phyloP scores from a whole-genome alignment of 2,888 invertebrate genomes.

The Biston betularia region DNA sequence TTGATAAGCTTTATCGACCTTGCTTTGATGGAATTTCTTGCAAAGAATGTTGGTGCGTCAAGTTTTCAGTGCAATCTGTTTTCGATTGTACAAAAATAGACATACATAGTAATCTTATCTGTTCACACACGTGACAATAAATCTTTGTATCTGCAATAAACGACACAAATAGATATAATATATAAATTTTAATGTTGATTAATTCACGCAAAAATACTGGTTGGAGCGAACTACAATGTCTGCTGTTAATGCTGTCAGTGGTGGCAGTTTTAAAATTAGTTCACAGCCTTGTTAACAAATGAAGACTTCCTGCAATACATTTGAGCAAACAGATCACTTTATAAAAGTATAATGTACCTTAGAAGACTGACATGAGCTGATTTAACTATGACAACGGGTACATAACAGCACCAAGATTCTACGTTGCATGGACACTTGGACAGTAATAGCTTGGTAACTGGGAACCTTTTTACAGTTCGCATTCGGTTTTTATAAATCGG shows the following conservation, averaged over 20 bases:
- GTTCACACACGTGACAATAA: constrained; percentile 14
- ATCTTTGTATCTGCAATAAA: constrained; percentile 18
- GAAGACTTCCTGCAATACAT: constrained; percentile 25
- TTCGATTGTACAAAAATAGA: constrained; percentile 28
- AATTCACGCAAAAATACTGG: background rate
- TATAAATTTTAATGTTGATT: background rate
- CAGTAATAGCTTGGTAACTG: too few relatives aligned
- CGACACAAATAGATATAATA: constrained; percentile 2
- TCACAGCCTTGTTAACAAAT: constrained; percentile 26
- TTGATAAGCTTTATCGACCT: constrained; percentile 13
- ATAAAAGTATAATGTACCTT: background rate
- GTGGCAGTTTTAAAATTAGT: constrained; percentile 21
- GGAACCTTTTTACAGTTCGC: too few relatives aligned
- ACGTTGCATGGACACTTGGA: too few relatives aligned
- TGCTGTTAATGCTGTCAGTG: constrained; percentile 6
- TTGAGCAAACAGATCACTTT: constrained; percentile 1
- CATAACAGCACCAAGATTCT: background rate
- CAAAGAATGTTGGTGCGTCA: constrained; percentile 15
- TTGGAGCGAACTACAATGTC: background rate
- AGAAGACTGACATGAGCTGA: constrained; percentile 1
- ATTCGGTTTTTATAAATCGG: too few relatives aligned
- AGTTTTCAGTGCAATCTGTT: constrained; percentile 23
- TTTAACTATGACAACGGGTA: background rate
- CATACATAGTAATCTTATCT: constrained; percentile 21
- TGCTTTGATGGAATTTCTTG: constrained; percentile 26